Percentiles rank a stretch among this genome's conserved stretches.
Evolutionary conservation across 2,888 invertebrate genomes (phyloP).

Genomic region (Ophion ventricosus): DNA sequence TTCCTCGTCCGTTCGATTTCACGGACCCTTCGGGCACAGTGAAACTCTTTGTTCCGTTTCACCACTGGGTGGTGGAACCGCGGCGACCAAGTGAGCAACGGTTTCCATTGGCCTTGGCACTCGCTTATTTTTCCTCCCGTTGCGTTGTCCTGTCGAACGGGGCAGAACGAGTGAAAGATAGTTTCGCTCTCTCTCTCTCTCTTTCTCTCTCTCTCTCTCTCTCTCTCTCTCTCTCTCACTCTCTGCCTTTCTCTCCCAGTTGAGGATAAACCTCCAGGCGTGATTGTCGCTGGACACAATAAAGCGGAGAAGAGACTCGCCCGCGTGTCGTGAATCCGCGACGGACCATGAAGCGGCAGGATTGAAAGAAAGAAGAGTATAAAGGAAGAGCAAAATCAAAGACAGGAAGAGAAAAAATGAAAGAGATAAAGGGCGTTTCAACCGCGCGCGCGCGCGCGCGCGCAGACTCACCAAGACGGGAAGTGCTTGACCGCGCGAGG

Average conservation of each 20-base stretch:
- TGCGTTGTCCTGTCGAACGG: constrained; percentile 41
- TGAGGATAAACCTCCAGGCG: constrained; percentile 40
- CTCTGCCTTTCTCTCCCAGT: neutral
- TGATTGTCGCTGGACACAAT: constrained; percentile 55
- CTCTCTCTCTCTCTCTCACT: neutral
- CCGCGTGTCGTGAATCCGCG: constrained; percentile 55
- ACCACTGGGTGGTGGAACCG: constrained; percentile 46
- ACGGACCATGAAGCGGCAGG: constrained; percentile 49
- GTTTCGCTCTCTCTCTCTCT: neutral
- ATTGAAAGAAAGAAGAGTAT: constrained; percentile 46
- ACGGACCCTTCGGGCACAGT: constrained; percentile 64
- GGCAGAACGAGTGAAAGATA: constrained; percentile 14
- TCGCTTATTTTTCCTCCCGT: constrained; percentile 45
- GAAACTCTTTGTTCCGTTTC: constrained; percentile 65
- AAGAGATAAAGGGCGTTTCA: constrained; percentile 45
- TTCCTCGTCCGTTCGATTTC: constrained; percentile 59
- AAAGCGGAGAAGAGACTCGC: constrained; percentile 39
- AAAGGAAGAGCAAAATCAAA: constrained; percentile 51
- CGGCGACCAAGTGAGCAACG: constrained; percentile 64
- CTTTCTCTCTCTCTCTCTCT: neutral
- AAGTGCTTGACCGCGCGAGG: constrained; percentile 55
- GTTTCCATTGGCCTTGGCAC: constrained; percentile 63
- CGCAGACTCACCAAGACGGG: constrained; percentile 37
- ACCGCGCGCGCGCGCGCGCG: constrained; percentile 23
- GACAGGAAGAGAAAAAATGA: constrained; percentile 57